Percentiles rank a stretch among this genome's conserved stretches.
These are phyloP conservation scores for Laodelphax striatellus DNA, from an alignment of 1,140 invertebrate genomes.

Conservation along the genomic window DNA sequence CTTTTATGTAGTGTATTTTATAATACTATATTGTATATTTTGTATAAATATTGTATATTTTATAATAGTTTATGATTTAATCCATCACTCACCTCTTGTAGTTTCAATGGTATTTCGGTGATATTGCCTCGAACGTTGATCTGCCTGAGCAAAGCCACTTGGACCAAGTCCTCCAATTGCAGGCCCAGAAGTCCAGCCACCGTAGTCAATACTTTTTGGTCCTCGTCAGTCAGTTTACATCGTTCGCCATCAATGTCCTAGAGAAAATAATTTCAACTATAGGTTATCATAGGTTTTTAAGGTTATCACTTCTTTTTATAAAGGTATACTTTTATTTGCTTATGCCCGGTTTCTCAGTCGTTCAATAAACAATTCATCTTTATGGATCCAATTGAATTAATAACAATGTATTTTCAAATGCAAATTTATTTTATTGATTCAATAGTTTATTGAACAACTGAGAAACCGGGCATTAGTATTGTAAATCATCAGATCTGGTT, in stretches of 20 bases:
- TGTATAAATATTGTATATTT: not conserved
- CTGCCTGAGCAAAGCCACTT: slow-evolving; percentile 74
- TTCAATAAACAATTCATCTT: not conserved
- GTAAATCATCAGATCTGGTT: no score
- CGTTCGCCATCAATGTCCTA: slow-evolving; percentile 81
- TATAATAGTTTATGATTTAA: not conserved
- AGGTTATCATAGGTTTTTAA: no score
- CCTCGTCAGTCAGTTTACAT: slow-evolving; percentile 60
- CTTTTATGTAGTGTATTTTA: no score
- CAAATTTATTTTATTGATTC: no score
- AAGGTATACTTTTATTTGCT: not conserved
- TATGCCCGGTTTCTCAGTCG: not conserved
- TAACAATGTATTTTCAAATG: no score
- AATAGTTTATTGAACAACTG: no score
- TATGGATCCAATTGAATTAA: no score
- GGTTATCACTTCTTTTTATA: not conserved
- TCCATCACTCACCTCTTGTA: slow-evolving; percentile 58
- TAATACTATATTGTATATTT: no score
- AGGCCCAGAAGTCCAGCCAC: slow-evolving; percentile 73
- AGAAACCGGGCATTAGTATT: no score
- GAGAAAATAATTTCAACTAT: slow-evolving; percentile 14
- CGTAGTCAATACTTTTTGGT: slow-evolving; percentile 60
- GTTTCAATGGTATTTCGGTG: slow-evolving; percentile 85
- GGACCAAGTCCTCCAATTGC: slow-evolving; percentile 56
- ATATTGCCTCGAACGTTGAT: slow-evolving; percentile 93